Base-by-base conservation (phyloP, 2,888 invertebrate genomes). In the Cerastoderma edule region DNA sequence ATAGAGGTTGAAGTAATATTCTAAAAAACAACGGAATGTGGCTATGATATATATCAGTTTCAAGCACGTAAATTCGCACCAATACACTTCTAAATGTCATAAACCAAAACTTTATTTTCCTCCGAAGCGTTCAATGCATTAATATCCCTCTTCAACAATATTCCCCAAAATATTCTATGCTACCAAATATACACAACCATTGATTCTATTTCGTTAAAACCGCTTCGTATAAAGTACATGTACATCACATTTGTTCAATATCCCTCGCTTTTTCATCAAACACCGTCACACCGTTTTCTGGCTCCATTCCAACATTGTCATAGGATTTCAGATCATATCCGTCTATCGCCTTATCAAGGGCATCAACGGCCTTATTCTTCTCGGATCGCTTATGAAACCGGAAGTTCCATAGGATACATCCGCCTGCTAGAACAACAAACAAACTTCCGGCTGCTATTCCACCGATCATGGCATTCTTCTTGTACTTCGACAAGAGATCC, bases 371-470 rank as follows among this genome's bases (percentile, higher is more conserved):
- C 35, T 73, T 72, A 48, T 68, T 71, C 27, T 68, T 53, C 13
- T 67, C 68, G 35, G 56, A 54, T 13, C 72, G 53, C 8, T 71
- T 77, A n/a, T 72, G 72, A 68, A 83, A 87, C 32, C 87, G 79
- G 65, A 81, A 84, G 30, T 88, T 81, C 80, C 84, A 85, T 22
- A 89, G 24, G 2, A 87, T 10, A 73, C 89, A 88, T 8, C 73
- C 68, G 8, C 83, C 80, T 1, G 79, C 82, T 1, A 88, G 30
- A 0, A 85, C 39, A 0, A 75, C 83, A 63, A 89, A 79, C 70
- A 89, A 68, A 30, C 72, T 67, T 13, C 79, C 89, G 1, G 88
- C 89, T 0, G 89, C 89, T 2, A 88, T 86, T 5, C 87, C 89
- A 8, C 89, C 89, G 44, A 87, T 67, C 24, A 88, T 83, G n/a